phyloP scores from a whole-genome alignment of 2,888 invertebrate species.

The Deilephila porcellus region DNA sequence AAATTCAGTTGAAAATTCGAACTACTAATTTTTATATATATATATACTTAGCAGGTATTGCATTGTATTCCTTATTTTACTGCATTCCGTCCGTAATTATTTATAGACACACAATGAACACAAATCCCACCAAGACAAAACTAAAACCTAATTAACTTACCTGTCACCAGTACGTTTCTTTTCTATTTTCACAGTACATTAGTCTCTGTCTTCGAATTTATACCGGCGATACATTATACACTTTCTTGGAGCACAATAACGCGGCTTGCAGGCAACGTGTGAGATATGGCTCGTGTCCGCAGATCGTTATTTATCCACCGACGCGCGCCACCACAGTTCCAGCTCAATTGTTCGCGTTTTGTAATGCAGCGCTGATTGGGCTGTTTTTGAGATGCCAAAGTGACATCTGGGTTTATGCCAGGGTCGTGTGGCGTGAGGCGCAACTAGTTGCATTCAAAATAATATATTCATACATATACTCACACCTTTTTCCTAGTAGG shows the following conservation, averaged over 20 bases:
- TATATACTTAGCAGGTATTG: too few relatives aligned
- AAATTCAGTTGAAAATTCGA: too few relatives aligned
- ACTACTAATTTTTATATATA: too few relatives aligned
- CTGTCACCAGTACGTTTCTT: slow-evolving; percentile 5
- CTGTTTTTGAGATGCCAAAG: background rate
- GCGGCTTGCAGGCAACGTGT: slow-evolving; percentile 18
- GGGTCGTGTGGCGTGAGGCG: too few relatives aligned
- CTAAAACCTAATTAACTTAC: background rate
- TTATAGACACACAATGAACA: too few relatives aligned
- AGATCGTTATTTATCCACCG: slow-evolving; percentile 32
- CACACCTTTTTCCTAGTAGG: too few relatives aligned
- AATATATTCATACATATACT: too few relatives aligned
- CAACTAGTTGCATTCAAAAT: too few relatives aligned
- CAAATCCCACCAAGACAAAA: background rate
- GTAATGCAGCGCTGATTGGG: background rate
- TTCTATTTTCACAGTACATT: slow-evolving; percentile 17
- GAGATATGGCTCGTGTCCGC: slow-evolving; percentile 33
- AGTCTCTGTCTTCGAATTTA: slow-evolving; percentile 19
- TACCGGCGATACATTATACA: slow-evolving; percentile 20
- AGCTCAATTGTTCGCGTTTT: background rate
- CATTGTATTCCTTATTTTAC: too few relatives aligned
- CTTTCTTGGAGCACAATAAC: slow-evolving; percentile 18
- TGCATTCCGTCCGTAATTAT: too few relatives aligned
- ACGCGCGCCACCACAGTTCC: background rate
- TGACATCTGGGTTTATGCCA: too few relatives aligned